These are phyloP conservation scores for Dicycla oo DNA, from an alignment of 2,888 invertebrate genomes.

Conservation along the genomic window DNA sequence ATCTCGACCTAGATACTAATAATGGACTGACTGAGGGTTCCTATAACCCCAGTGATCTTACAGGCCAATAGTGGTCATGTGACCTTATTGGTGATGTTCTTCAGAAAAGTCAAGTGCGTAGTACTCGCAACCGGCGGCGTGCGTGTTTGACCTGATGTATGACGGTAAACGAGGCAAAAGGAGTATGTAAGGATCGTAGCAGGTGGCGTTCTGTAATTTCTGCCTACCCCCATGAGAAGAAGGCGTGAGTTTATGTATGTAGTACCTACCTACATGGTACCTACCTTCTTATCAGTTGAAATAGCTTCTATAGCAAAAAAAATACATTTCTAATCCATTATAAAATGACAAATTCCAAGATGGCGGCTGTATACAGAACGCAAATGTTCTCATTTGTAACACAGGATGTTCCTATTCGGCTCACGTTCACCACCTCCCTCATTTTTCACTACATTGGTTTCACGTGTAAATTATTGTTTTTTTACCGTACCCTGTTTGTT, in stretches of 20 bases:
- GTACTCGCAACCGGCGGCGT: too few relatives aligned
- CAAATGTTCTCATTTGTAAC: conserved; percentile 87
- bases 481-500: conserved; percentile 78
- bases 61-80: too few relatives aligned
- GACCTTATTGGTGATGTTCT: too few relatives aligned
- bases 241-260: too few relatives aligned
- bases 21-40: too few relatives aligned
- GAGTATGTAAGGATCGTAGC: too few relatives aligned
- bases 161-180: too few relatives aligned
- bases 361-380: conserved; percentile 70
- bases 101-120: too few relatives aligned
- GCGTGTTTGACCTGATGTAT: too few relatives aligned
- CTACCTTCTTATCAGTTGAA: neutral
- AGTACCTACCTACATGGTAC: too few relatives aligned
- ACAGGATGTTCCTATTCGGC: conserved; percentile 76
- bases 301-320: neutral
- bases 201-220: too few relatives aligned
- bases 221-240: too few relatives aligned
- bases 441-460: conserved; percentile 91
- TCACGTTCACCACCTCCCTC: conserved; percentile 87
- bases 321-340: conserved; percentile 52
- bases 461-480: conserved; percentile 90
- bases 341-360: conserved; percentile 60
- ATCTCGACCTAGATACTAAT: neutral
- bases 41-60: neutral